Evolutionary conservation across 2,888 invertebrate species (phyloP).

Genomic region (Phyllotreta cruciferae): DNA sequence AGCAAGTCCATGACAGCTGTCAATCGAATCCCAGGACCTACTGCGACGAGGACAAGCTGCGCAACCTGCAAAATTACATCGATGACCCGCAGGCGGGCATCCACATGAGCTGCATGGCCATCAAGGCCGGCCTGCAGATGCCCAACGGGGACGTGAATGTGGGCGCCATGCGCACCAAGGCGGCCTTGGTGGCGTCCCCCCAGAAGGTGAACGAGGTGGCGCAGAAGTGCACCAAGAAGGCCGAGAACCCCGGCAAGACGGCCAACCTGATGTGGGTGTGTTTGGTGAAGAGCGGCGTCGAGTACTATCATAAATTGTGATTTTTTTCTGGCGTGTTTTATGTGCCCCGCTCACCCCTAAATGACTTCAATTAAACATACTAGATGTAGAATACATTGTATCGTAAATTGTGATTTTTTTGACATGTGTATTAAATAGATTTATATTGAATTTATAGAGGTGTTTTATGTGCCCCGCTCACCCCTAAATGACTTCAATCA

Average conservation of each 20-base stretch:
- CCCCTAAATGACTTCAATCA: no score
- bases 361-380: no score
- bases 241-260: constrained; percentile 29
- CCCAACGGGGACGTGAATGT: constrained; percentile 29
- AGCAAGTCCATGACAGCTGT: constrained; percentile 32
- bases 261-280: constrained; percentile 33
- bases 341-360: no score
- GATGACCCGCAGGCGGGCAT: constrained; percentile 29
- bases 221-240: constrained; percentile 26
- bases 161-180: constrained; percentile 23
- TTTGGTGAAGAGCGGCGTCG: constrained; percentile 32
- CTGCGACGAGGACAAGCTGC: constrained; percentile 32
- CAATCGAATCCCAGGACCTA: constrained; percentile 33
- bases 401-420: no score
- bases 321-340: no score
- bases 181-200: constrained; percentile 23
- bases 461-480: no score
- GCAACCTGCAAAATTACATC: constrained; percentile 25
- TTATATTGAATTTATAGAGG: no score
- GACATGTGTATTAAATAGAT: no score
- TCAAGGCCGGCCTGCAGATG: constrained; percentile 33
- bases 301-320: constrained; percentile 35
- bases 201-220: constrained; percentile 24
- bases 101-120: constrained; percentile 39
- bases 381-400: no score